phyloP scores from a whole-genome alignment of 2,113 vertebrate genomes.

The rabbit (Oryctolagus cuniculus) region mOryCun1.1 NC_091434.1:17091001-17091500 shows the following conservation, averaged over 20 bases:
- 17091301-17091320: not conserved
- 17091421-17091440: too few species aligned
- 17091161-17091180: not conserved
- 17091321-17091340: too few species aligned
- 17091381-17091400: too few species aligned
- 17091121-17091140: fast-evolving
- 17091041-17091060: not conserved
- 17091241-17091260: not conserved
- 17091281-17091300: not conserved
- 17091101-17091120: not conserved
- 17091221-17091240: not conserved
- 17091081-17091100: not conserved
- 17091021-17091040: not conserved
- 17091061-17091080: not conserved
- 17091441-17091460: too few species aligned
- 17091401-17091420: too few species aligned
- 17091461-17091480: too few species aligned
- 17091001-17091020: not conserved
- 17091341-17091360: too few species aligned
- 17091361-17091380: too few species aligned
- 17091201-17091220: not conserved
- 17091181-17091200: not conserved
- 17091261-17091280: not conserved
- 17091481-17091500: too few species aligned
- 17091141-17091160: not conserved